Conservation (phyloP, 2,888 invertebrate genomes). For the Phorcus lineatus region DNA sequence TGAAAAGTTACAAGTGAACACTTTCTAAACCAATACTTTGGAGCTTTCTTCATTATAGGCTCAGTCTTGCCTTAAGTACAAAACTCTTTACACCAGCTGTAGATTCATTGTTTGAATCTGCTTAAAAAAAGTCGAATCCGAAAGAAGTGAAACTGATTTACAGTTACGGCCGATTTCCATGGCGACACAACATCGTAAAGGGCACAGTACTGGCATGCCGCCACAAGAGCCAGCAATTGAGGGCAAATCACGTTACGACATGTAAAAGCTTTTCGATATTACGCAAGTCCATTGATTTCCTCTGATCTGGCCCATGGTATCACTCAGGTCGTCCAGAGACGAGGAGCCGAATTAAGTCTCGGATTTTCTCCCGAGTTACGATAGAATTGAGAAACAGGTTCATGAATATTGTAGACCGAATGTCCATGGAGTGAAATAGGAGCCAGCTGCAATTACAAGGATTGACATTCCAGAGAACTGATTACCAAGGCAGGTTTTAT, state of each 20-base stretch:
- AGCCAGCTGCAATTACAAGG: too few species aligned
- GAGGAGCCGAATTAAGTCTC: not conserved
- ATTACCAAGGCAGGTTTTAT: too few species aligned
- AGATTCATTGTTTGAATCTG: too few species aligned
- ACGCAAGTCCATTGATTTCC: not conserved
- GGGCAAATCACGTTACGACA: constrained; percentile 5
- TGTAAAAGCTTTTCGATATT: constrained; percentile 1
- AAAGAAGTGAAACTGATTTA: too few species aligned
- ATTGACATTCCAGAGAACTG: too few species aligned
- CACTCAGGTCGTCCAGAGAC: not conserved
- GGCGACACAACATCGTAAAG: not conserved
- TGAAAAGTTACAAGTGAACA: too few species aligned
- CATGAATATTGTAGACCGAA: not conserved
- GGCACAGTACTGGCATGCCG: not conserved
- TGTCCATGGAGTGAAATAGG: not conserved
- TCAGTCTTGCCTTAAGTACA: too few species aligned
- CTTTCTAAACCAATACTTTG: too few species aligned
- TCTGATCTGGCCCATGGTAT: not conserved
- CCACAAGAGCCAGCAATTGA: not conserved
- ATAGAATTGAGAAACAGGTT: not conserved
- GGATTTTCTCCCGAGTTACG: not conserved
- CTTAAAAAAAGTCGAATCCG: too few species aligned
- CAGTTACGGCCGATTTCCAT: not conserved
- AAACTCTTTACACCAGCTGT: too few species aligned
- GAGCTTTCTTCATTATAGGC: too few species aligned